Conservation (phyloP, 2,888 invertebrate species). For the Machimus atricapillus region DNA sequence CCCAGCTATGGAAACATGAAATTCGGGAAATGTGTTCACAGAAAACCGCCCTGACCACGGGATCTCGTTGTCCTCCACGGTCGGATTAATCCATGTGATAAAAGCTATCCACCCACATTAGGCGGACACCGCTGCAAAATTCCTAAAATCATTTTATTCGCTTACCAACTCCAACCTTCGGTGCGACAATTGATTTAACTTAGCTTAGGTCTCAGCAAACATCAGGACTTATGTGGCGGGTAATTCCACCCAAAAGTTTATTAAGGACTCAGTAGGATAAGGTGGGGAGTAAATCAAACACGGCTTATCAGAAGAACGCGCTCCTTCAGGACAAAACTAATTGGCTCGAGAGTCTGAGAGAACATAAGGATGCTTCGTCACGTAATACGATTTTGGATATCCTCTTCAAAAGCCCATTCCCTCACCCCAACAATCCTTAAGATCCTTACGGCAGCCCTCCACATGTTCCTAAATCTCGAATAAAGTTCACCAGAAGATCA, state of each 20-base stretch:
- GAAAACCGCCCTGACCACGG: neutral
- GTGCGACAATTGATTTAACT: neutral
- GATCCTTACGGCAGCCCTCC: neutral
- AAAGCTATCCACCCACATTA: neutral
- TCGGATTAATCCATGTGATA: neutral
- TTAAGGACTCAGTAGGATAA: neutral
- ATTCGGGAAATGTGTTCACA: neutral
- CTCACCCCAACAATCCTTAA: neutral
- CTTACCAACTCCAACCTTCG: neutral
- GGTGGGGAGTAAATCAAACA: neutral
- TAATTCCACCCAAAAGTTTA: neutral
- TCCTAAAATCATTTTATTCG: neutral
- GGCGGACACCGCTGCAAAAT: neutral
- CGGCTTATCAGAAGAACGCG: neutral
- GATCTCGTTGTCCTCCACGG: neutral
- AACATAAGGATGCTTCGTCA: neutral
- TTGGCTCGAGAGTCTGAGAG: neutral
- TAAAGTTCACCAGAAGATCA: neutral
- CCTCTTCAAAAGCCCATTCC: neutral
- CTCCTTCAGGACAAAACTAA: neutral
- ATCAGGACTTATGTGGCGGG: neutral
- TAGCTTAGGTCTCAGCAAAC: neutral
- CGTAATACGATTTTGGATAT: neutral
- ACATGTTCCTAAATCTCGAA: neutral
- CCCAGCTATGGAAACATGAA: neutral